Evolutionary conservation across 2,113 vertebrate genomes (phyloP), one percentile per base, ranked within the genome.

Genomic region (Alexandromys fortis): DNA sequence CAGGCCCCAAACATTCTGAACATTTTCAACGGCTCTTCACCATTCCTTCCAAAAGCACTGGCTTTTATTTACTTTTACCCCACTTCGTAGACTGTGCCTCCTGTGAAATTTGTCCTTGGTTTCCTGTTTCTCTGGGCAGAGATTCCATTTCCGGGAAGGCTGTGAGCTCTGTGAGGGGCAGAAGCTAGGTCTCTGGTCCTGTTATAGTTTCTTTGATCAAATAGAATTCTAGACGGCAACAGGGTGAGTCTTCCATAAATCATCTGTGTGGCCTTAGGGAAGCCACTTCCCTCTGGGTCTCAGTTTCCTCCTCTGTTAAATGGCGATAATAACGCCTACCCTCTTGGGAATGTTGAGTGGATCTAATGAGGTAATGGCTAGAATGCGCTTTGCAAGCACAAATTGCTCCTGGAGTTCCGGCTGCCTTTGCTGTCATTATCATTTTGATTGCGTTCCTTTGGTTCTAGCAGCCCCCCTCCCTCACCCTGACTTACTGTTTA

Each of bases 241-340:
- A 92, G 89, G 82, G 77, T 95, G 67, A 55, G 79, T 63, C 77
- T 52, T 81, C 61, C 67, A 38, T 79, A 78, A 77, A 63, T 49
- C 28, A 28, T 65, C 79, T 49, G 19, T n/a, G 63, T 83, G 86
- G 85, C 95, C 96, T 93, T 73, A 82, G 91, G 96, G 94, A 83
- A 94, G 52, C 77, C 68, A 78, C 95, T 97, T 97, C 96, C 92
- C 81, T 86, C 70, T 90, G 90, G 91, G 95, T 87, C 96, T 95
- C 91, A 92, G 95, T 96, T 90, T 97, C 89, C 97, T 96, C 91
- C 78, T 83, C 94, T 97, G 91, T 94, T 94, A 96, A 96, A 93
- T 55, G 92, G 95, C 1, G 19, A 78, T 96, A 90, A 92, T 92
- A 78, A 91, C 86, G 68, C 92, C 92, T 93, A 85, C 95, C 78